phyloP scores from a whole-genome alignment of 2,113 vertebrate species.

The Lipophrys pholis region DNA sequence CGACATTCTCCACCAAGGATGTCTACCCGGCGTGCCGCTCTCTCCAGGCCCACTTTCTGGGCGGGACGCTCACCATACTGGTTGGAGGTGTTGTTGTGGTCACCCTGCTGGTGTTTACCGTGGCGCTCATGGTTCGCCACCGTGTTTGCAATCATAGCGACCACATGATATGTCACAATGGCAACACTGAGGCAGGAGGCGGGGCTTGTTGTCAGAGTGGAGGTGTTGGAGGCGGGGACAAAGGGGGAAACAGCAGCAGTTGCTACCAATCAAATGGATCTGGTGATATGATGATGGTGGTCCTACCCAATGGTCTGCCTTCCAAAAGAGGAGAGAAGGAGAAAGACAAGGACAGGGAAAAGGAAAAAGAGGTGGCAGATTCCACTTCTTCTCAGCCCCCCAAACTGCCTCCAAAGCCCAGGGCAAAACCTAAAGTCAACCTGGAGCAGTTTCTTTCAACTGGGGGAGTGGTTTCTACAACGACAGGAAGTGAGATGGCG shows the following conservation, averaged over 20 bases:
- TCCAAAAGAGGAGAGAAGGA: constrained; percentile 65
- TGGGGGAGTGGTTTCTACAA: constrained; percentile 71
- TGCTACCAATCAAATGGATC: constrained; percentile 90
- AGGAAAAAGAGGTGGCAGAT: constrained; percentile 52
- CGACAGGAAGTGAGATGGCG: constrained; percentile 66
- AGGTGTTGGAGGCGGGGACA: constrained; percentile 60
- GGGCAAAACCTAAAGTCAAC: constrained; percentile 77
- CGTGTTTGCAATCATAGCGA: constrained; percentile 83
- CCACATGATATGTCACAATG: constrained; percentile 62
- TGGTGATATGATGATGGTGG: constrained; percentile 86
- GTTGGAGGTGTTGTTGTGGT: constrained; percentile 92
- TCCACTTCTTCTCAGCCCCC: constrained; percentile 64
- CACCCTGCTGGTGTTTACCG: constrained; percentile 91
- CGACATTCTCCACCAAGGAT: constrained; percentile 89
- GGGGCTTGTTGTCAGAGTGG: constrained; percentile 76
- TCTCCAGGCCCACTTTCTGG: constrained; percentile 91
- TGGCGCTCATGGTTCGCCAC: constrained; percentile 91
- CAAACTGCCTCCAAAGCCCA: constrained; percentile 75
- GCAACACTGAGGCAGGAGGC: constrained; percentile 64
- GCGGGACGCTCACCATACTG: constrained; percentile 90
- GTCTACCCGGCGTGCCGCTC: constrained; percentile 90
- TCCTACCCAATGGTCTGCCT: constrained; percentile 83
- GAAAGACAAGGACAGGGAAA: constrained; percentile 62
- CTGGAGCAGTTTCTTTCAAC: constrained; percentile 78
- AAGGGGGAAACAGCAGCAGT: constrained; percentile 84